These are phyloP conservation scores for Mormyrus proboscirostris DNA, from an alignment of 2,797 vertebrate genomes.

Conservation along the genomic window DNA sequence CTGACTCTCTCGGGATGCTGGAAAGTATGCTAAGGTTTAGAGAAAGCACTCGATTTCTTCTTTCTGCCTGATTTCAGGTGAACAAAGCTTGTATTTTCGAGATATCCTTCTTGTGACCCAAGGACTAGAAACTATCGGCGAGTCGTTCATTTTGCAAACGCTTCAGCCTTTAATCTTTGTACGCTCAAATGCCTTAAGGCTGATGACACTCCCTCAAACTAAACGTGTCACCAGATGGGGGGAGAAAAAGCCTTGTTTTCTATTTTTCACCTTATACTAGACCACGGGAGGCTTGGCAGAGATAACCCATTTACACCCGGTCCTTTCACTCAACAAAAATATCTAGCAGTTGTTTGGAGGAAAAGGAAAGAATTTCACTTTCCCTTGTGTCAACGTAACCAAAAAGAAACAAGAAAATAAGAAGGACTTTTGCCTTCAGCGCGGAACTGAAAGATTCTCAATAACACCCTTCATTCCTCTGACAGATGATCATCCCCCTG, in stretches of 20 bases:
- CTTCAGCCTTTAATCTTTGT: background rate
- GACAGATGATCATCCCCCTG: background rate
- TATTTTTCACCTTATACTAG: constrained; percentile 39
- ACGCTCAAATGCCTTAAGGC: background rate
- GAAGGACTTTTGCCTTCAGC: background rate
- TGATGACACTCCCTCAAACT: background rate
- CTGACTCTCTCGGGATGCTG: background rate
- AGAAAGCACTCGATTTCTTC: background rate
- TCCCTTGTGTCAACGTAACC: background rate
- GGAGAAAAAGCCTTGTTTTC: background rate
- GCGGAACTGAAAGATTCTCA: background rate
- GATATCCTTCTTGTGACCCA: background rate
- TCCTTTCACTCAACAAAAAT: constrained; percentile 21
- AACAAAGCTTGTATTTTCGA: background rate
- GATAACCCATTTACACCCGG: constrained; percentile 26
- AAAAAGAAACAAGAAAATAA: background rate
- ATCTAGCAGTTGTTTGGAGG: background rate
- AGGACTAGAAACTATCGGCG: background rate
- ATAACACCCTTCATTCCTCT: background rate
- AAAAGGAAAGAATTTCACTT: background rate
- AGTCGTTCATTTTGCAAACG: background rate
- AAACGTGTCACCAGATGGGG: background rate
- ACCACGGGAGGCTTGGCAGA: constrained; percentile 49
- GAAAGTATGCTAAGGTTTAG: background rate
- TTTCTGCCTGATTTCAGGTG: background rate